phyloP scores from a whole-genome alignment of 2,113 vertebrate genomes.

The Nerophis lumbriciformis region DNA sequence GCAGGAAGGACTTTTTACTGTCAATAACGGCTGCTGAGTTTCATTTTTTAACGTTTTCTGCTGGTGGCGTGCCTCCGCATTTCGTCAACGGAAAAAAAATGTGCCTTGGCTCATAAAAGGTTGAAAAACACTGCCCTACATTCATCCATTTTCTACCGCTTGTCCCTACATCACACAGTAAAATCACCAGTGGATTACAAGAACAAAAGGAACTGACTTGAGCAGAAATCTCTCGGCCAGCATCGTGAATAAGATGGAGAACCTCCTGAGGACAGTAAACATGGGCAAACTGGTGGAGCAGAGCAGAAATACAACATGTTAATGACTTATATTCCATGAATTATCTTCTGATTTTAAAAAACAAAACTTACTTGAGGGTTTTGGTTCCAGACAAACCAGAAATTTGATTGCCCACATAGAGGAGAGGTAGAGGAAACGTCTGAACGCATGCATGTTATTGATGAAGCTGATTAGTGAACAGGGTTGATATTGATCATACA shows the following conservation, averaged over 20 bases:
- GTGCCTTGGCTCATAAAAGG: too few species aligned
- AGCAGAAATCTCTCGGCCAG: conserved; percentile 88
- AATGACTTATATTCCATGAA: not conserved
- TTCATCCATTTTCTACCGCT: too few species aligned
- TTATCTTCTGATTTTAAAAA: conserved; percentile 32
- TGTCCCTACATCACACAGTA: not conserved
- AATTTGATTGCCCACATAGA: conserved; percentile 96
- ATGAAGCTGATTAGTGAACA: not conserved
- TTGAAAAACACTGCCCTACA: too few species aligned
- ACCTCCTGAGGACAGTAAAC: conserved; percentile 96
- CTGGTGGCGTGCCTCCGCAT: too few species aligned
- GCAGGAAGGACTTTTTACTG: too few species aligned
- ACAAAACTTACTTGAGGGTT: conserved; percentile 83
- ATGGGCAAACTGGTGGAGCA: conserved; percentile 83
- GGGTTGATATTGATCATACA: not conserved
- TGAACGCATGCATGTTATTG: conserved; percentile 37
- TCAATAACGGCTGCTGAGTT: too few species aligned
- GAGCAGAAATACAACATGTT: not conserved
- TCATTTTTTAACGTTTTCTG: too few species aligned
- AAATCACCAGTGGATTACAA: not conserved
- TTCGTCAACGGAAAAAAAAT: too few species aligned
- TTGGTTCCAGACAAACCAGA: conserved; percentile 93
- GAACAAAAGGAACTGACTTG: conserved; percentile 75
- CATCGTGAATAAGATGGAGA: conserved; percentile 98
- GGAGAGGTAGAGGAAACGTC: conserved; percentile 95